Evolutionary conservation across 2,797 vertebrate genomes (phyloP).

Genomic region (Geotrypetes seraphini): DNA sequence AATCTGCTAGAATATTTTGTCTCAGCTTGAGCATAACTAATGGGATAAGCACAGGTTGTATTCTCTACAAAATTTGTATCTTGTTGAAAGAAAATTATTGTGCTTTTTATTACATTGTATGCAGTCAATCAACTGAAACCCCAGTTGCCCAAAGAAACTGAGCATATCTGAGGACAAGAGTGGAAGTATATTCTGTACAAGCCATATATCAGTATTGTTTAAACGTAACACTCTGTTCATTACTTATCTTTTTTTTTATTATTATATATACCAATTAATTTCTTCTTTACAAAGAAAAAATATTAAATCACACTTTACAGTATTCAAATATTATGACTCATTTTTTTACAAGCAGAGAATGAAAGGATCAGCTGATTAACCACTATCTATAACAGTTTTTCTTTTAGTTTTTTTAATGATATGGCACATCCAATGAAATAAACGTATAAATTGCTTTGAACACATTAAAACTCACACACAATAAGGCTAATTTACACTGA

Average conservation of each 20-base stretch:
- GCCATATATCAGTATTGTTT: slow-evolving; percentile 48
- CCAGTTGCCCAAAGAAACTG: too few species aligned
- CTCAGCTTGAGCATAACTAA: too few species aligned
- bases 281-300: slow-evolving; percentile 64
- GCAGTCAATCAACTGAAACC: too few species aligned
- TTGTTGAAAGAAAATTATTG: slow-evolving; percentile 30
- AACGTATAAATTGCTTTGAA: slow-evolving; percentile 37
- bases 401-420: slow-evolving; percentile 57
- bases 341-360: slow-evolving; percentile 48
- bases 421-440: slow-evolving; percentile 68
- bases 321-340: slow-evolving; percentile 45
- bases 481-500: slow-evolving; percentile 53
- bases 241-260: slow-evolving; percentile 66
- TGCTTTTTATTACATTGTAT: too few species aligned
- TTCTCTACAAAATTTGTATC: slow-evolving; percentile 22
- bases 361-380: slow-evolving; percentile 51
- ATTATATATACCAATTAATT: slow-evolving; percentile 72
- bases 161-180: slow-evolving; percentile 30
- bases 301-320: slow-evolving; percentile 48
- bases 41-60: slow-evolving; percentile 3
- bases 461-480: slow-evolving; percentile 50
- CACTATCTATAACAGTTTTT: slow-evolving; percentile 38
- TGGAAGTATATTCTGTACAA: slow-evolving; percentile 44
- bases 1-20: too few species aligned
- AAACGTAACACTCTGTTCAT: slow-evolving; percentile 57